Base-by-base conservation (phyloP, 2,888 invertebrate genomes). In the Himalopsyche japonica region DNA sequence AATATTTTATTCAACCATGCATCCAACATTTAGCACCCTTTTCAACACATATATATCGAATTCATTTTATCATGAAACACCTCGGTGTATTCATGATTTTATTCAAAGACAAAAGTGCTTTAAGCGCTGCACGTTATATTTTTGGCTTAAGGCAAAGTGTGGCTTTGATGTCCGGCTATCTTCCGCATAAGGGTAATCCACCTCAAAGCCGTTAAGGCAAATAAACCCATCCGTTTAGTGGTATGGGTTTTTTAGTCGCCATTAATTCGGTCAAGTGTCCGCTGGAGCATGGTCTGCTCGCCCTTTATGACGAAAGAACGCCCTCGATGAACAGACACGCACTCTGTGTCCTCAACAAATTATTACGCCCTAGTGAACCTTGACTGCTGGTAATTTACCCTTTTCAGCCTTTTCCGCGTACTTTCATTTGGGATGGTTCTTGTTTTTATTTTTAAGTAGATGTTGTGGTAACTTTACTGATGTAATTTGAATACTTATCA, bases 301-400 rank as follows among this genome's bases (percentile, higher is more conserved):
- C 48, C 79, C 49, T 79, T 79, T 79, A 43, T 48, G 79, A n/a
- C 79, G 34, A 49, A 79, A 43, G 49, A 77, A 77, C 79, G 70
- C 80, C 47, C 57, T 78, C 47, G 30, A 47, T 37, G 27, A 57
- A 48, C 47, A 70, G 78, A 43, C 76, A 34, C 79, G 47, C 30
- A 57, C 79, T 79, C 82, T 79, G 79, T 79, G 81, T 84, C 76
- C 80, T 70, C 57, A 77, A 80, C 85, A 80, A 82, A 82, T 85
- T 82, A 82, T 57, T 47, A 82, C 82, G 82, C 85, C 78, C 30
- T 80, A 79, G 47, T 80, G 76, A 82, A 48, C 82, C 57, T 43
- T 43, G 15, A 43, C 15, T 79, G 34, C 48, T 82, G 34, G 78
- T 78, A 57, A 20, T 57, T 57, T 57, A 20, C 57, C 20, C 57